phyloP scores from a whole-genome alignment of 2,113 vertebrate genomes.

The Muntiacus muntjak region DNA sequence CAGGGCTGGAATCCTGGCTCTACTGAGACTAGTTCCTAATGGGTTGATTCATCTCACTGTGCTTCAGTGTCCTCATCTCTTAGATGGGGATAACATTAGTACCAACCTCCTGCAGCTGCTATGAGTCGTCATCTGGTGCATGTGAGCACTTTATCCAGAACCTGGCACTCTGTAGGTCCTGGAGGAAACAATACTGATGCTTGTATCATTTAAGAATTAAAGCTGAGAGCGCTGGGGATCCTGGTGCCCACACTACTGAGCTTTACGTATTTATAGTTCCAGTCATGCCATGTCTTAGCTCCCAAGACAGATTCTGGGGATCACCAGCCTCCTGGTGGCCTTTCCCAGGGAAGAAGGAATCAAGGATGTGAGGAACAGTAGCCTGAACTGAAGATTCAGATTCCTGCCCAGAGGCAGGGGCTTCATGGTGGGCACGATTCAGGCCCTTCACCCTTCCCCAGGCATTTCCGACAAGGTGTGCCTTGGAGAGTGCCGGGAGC shows the following conservation, averaged over 20 bases:
- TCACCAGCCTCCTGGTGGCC: fast-evolving
- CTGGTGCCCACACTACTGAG: not conserved
- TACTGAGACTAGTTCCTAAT: not conserved
- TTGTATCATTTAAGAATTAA: not conserved
- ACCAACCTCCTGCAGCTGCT: not conserved
- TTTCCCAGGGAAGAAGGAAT: not conserved
- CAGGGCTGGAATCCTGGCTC: not conserved
- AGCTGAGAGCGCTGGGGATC: not conserved
- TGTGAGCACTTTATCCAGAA: not conserved
- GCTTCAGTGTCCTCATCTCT: not conserved
- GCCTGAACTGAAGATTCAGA: fast-evolving
- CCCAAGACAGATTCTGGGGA: not conserved
- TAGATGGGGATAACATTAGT: not conserved
- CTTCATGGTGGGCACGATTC: fast-evolving
- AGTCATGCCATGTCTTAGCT: too few relatives aligned
- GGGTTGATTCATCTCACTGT: not conserved
- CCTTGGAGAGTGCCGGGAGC: fast-evolving
- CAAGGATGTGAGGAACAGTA: not conserved
- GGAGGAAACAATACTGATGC: not conserved
- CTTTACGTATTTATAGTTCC: not conserved
- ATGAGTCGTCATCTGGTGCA: not conserved
- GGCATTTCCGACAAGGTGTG: fast-evolving
- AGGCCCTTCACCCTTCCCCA: too few relatives aligned
- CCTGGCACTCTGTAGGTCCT: not conserved
- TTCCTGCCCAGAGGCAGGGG: not conserved